phyloP scores from a whole-genome alignment of 2,113 vertebrate genomes.

The Spheniscus mendiculus region DNA sequence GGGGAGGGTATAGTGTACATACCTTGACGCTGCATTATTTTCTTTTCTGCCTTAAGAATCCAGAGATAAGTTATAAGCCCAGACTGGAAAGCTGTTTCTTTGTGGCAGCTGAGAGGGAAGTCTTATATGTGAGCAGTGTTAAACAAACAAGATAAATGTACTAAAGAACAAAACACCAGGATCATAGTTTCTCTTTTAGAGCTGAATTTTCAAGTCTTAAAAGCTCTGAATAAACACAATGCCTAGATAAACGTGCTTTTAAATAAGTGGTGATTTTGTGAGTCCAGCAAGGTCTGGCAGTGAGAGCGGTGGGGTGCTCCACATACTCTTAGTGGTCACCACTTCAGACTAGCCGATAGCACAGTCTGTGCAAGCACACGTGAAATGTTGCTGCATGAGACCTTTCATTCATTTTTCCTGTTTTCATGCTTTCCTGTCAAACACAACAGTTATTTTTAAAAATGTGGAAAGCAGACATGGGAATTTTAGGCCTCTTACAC shows the following conservation, averaged over 20 bases:
- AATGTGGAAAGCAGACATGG: background rate
- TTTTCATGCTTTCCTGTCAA: background rate
- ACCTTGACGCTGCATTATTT: background rate
- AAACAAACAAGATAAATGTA: background rate
- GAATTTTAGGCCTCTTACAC: background rate
- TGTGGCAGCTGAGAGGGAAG: background rate
- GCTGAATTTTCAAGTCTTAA: background rate
- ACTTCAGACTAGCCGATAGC: background rate
- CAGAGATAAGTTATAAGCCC: background rate
- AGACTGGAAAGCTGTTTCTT: background rate
- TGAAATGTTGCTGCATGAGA: background rate
- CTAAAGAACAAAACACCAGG: background rate
- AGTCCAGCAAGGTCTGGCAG: background rate
- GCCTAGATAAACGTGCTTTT: background rate
- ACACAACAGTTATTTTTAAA: background rate
- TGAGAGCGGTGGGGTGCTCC: background rate
- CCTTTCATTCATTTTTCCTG: background rate
- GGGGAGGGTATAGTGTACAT: background rate
- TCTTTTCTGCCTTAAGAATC: background rate
- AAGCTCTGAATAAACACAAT: background rate
- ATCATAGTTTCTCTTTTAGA: background rate
- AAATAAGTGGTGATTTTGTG: background rate
- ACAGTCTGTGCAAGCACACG: background rate
- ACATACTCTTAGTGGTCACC: background rate
- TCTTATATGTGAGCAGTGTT: background rate